Base-by-base conservation (phyloP, 2,113 vertebrate genomes). In the Aldabrachelys gigantea region DNA sequence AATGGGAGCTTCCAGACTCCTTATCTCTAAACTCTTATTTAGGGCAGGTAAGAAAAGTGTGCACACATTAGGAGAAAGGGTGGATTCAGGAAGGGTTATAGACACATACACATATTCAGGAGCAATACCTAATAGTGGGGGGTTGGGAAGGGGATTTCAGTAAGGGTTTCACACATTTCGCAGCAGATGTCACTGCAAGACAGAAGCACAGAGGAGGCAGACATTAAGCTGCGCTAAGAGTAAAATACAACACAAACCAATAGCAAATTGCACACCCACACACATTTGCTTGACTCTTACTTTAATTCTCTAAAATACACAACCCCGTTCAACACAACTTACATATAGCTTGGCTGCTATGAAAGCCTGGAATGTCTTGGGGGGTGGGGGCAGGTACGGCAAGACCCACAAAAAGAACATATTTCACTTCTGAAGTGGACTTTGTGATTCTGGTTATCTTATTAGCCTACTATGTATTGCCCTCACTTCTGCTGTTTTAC, bases 101-200 rank as follows among this genome's bases (percentile, higher is more conserved):
- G 3, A 69, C 65, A 89, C 21, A 50, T 83, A 12, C 17, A 80
- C 85, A 85, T 93, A 79, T 3, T 8, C 27, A 47, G 75, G 38
- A 76, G 41, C 22, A 44, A 24, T 44, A 25, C 22, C 29, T 35
- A 52, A 52, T 53, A n/a, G 17, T 52, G 17, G 9, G 19, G 62
- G 62, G 29, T 17, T 8, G 7, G 62, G 62, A 69, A n/a, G 35
- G 29, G 49, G n/a, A 12, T 17, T 54, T 4, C 35, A 89, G n/a
- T 4, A 69, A 84, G 35, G 62, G 25, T 4, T 83, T 91, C 89
- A 65, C 57, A 44, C 65, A 92, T 81, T 84, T 93, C 82, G 93
- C 96, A 97, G 93, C 59, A 95, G 92, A 92, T 96, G 95, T 93
- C 94, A 94, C 84, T 90, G 79, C 79, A 88, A 91, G 79, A 82